Evolutionary conservation across 2,113 vertebrate species (phyloP).

Genomic region (Gila orcuttii): DNA sequence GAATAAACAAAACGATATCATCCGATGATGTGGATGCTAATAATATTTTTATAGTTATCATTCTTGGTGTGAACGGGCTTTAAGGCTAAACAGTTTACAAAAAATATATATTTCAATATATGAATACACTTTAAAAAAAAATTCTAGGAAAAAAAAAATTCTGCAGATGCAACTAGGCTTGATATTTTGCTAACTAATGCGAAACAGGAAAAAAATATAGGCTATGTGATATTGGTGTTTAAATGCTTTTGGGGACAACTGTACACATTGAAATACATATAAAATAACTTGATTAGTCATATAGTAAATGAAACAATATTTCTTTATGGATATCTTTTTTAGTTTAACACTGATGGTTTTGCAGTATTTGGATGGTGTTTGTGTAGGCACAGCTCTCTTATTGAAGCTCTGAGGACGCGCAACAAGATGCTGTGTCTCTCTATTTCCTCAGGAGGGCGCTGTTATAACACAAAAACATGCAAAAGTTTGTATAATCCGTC

Average conservation of each 20-base stretch:
- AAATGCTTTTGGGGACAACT: neutral
- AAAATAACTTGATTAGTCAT: neutral
- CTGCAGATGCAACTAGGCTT: neutral
- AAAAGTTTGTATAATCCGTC: neutral
- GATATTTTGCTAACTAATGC: neutral
- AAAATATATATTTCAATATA: neutral
- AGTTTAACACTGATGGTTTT: neutral
- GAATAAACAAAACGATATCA: too few species aligned
- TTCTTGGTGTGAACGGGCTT: too few species aligned
- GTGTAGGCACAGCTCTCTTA: constrained; percentile 62
- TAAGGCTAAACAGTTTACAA: neutral
- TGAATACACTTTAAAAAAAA: neutral
- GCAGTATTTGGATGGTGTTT: constrained; percentile 30
- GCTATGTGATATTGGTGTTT: neutral
- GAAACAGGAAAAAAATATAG: neutral
- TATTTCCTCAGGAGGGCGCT: constrained; percentile 68
- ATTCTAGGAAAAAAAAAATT: neutral
- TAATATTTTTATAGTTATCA: too few species aligned
- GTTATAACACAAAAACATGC: constrained; percentile 30
- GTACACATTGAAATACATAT: neutral
- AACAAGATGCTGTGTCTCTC: constrained; percentile 56
- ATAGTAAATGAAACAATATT: neutral
- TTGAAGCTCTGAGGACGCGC: constrained; percentile 64
- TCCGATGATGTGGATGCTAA: too few species aligned
- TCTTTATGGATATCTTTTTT: neutral